A percentile compares a stretch with the other conserved stretches of the same genome.
phyloP scores from a whole-genome alignment of 1,140 invertebrate genomes.

The Drosophila mojavensis region DNA sequence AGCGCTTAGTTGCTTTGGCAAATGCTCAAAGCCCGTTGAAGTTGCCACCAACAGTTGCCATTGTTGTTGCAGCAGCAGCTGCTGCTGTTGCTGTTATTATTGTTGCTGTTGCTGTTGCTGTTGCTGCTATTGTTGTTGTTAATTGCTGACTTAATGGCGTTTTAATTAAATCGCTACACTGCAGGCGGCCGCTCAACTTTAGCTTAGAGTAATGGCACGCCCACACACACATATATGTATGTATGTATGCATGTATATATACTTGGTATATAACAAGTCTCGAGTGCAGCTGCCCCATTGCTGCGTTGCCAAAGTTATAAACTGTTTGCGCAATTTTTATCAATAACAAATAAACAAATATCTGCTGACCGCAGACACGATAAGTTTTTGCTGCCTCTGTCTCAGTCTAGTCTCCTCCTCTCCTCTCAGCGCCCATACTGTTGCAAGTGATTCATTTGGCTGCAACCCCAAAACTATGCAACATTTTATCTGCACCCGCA shows the following conservation, averaged over 20 bases:
- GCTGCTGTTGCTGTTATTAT: conserved; percentile 26
- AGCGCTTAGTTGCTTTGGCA: conserved; percentile 35
- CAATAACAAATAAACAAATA: conserved; percentile 51
- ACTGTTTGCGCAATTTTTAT: conserved; percentile 65
- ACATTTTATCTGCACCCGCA: conserved; percentile 23
- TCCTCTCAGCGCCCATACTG: conserved; percentile 15
- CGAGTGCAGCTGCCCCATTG: neutral
- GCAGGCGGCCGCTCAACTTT: conserved; percentile 51
- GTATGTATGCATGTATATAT: neutral
- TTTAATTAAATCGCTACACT: conserved; percentile 80
- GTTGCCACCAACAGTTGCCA: conserved; percentile 47
- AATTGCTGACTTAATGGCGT: conserved; percentile 80
- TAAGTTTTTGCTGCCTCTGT: conserved; percentile 3
- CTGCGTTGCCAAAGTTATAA: conserved; percentile 47
- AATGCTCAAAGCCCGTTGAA: conserved; percentile 30
- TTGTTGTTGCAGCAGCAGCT: conserved; percentile 27
- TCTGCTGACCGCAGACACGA: conserved; percentile 40
- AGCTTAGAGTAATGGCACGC: conserved; percentile 13
- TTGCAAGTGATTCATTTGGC: conserved; percentile 54
- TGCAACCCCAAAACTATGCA: conserved; percentile 38
- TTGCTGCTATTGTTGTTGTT: conserved; percentile 74
- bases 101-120: conserved; percentile 34
- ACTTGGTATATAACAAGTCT: neutral
- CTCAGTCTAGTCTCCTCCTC: neutral
- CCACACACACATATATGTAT: neutral